A percentile compares a stretch with the other conserved stretches of the same genome.
These are phyloP conservation scores for Drosophila melanosoma DNA, from an alignment of 2,888 invertebrate genomes.

Conservation along the genomic window DNA sequence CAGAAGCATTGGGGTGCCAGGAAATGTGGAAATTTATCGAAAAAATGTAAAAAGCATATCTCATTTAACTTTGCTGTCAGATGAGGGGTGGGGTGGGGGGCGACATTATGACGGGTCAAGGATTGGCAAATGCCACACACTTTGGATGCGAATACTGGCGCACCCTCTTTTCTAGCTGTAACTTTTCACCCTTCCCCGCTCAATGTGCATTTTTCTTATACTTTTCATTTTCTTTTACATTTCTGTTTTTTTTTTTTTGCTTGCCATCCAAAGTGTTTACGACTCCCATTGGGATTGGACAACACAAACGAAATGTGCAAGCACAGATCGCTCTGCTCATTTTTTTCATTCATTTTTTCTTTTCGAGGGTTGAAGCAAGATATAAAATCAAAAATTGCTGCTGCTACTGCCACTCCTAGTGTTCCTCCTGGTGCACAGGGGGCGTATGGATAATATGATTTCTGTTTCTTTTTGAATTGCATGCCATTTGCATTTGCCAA, in stretches of 20 bases:
- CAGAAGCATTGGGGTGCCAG: conserved; percentile 27
- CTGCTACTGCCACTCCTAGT: conserved; percentile 2
- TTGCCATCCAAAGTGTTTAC: conserved; percentile 62
- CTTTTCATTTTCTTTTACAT: background rate
- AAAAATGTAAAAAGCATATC: conserved; percentile 71
- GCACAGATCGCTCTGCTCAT: conserved; percentile 53
- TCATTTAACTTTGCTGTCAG: conserved; percentile 67
- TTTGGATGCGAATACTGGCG: conserved; percentile 15
- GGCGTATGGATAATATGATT: conserved; percentile 62
- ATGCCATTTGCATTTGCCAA: conserved; percentile 58
- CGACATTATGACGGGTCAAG: conserved; percentile 81
- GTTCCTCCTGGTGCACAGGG: conserved; percentile 11
- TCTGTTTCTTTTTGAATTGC: conserved; percentile 55
- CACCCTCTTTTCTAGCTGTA: conserved; percentile 26
- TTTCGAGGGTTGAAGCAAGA: conserved; percentile 32
- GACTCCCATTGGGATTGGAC: conserved; percentile 63
- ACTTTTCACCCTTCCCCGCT: conserved; percentile 23
- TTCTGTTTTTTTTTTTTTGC: conserved; percentile 17
- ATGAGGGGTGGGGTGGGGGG: conserved; percentile 15
- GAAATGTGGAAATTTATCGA: conserved; percentile 48
- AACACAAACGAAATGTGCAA: conserved; percentile 62
- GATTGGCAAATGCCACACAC: conserved; percentile 64
- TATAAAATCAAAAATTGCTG: conserved; percentile 63
- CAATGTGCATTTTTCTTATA: conserved; percentile 27
- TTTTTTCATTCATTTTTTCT: conserved; percentile 8